Evolutionary conservation across 2,888 invertebrate species (phyloP).

Genomic region (Hartigia nigra): DNA sequence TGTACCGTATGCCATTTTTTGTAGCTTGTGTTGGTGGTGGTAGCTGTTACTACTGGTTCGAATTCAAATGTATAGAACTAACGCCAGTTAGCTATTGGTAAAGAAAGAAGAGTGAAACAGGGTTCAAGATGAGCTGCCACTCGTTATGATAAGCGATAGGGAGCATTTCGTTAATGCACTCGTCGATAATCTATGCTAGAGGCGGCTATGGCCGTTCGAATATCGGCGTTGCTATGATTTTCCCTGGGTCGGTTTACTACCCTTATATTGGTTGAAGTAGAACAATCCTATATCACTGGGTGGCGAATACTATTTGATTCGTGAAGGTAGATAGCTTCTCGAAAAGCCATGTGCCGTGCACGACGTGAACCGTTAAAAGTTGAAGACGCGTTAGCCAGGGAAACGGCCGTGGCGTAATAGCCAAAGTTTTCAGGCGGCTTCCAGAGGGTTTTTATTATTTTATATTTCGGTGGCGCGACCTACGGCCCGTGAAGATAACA

Average conservation of each 20-base stretch:
- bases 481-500: slow-evolving; percentile 47
- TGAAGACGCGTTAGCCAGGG: slow-evolving; percentile 57
- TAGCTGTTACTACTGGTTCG: not conserved
- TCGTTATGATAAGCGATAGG: not conserved
- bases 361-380: slow-evolving; percentile 56
- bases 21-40: not conserved
- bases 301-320: not conserved
- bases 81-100: not conserved
- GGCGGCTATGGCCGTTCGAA: slow-evolving; percentile 25
- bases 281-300: not conserved
- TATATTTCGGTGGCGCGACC: slow-evolving; percentile 49
- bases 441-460: slow-evolving; percentile 49
- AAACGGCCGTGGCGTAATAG: slow-evolving; percentile 62
- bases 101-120: not conserved
- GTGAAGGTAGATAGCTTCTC: not conserved
- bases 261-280: not conserved
- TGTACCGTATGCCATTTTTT: not conserved
- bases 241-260: not conserved
- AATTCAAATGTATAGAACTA: not conserved
- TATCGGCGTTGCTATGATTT: slow-evolving; percentile 22
- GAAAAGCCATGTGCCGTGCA: slow-evolving; percentile 22
- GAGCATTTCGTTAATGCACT: slow-evolving; percentile 4
- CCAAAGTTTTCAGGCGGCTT: slow-evolving; percentile 49
- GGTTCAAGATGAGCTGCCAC: not conserved
- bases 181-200: slow-evolving; percentile 37